Evolutionary conservation across 2,113 vertebrate genomes (phyloP), one percentile per base, ranked within the genome.

Genomic region (Onychostruthus taczanowskii): DNA sequence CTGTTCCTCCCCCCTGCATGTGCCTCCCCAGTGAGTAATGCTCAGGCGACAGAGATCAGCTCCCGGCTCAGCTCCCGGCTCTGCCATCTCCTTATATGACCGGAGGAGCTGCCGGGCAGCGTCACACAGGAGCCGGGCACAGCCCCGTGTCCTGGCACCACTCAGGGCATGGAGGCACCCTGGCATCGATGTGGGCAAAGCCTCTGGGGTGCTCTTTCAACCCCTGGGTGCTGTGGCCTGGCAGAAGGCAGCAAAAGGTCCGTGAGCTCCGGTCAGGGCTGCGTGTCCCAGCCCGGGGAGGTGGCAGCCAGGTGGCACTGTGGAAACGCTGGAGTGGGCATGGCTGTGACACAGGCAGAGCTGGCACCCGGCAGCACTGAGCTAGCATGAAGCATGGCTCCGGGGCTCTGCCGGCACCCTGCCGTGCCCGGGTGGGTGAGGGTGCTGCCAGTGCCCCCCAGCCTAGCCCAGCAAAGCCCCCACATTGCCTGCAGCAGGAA

Each of bases 261-360:
- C 6, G 0, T 0, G 5, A 79, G 11, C n/a, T 53, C 13, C 1
- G 0, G 20, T 2, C 52, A 12, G n/a, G 47, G 62, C 33, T 1
- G 17, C 0, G 2, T 1, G 67, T 79, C 33, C 58, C 89, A 41
- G 50, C 35, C 66, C n/a, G 0, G 10, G 63, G 79, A 76, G 93
- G 58, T 13, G 68, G 70, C 96, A 97, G 91, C 97, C 93, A 98
- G 97, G 90, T 97, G 97, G 98, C 96, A 96, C 95, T 94, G 83
- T 62, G 37, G 92, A 97, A 98, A 90, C 93, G 44, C 77, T 3
- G 9, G 28, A 95, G 53, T 4, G 16, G 77, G 30, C n/a, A 37
- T 1, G 10, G 18, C 39, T 19, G 75, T 20, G 43, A 80, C 47
- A 59, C 21, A 41, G 78, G 6, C 82, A 77, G 62, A 41, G 73